A percentile compares a stretch with the other conserved stretches of the same genome.
Conservation (phyloP, 1,140 invertebrate species). For the Solen grandis region DNA sequence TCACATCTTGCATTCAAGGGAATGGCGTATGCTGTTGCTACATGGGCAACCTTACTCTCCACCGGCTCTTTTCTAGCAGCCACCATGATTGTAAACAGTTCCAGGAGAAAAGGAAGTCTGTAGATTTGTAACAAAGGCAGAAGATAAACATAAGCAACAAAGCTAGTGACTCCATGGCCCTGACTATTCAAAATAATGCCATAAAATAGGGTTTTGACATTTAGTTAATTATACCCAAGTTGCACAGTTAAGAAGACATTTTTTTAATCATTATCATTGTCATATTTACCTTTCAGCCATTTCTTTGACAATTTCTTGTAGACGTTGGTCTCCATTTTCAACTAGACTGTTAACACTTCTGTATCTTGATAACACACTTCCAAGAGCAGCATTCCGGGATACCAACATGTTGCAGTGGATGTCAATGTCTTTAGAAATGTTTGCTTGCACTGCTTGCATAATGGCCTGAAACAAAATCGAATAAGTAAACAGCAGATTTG, state of each 20-base stretch:
- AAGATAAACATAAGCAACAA: not conserved
- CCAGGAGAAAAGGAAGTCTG: not conserved
- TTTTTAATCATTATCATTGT: not conserved
- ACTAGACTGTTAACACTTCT: slow-evolving; percentile 1
- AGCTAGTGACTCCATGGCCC: not conserved
- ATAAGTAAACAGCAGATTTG: not conserved
- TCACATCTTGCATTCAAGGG: not conserved
- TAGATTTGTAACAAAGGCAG: not conserved
- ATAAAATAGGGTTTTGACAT: not conserved
- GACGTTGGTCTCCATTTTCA: not conserved
- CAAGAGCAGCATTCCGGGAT: slow-evolving; percentile 8
- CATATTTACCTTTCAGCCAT: slow-evolving; percentile 9
- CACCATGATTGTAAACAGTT: not conserved
- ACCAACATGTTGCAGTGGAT: slow-evolving; percentile 1
- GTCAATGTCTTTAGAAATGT: not conserved
- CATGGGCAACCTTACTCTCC: not conserved
- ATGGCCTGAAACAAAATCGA: not conserved
- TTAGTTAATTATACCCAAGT: not conserved
- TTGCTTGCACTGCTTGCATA: slow-evolving; percentile 7
- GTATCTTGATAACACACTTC: slow-evolving; percentile 11
- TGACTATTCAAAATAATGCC: too few species aligned
- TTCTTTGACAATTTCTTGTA: slow-evolving; percentile 12
- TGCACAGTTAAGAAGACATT: not conserved
- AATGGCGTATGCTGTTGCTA: slow-evolving; percentile 1
- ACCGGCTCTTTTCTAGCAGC: not conserved